phyloP scores from a whole-genome alignment of 23 tunicate species.

The Ciona savignyi region DNA sequence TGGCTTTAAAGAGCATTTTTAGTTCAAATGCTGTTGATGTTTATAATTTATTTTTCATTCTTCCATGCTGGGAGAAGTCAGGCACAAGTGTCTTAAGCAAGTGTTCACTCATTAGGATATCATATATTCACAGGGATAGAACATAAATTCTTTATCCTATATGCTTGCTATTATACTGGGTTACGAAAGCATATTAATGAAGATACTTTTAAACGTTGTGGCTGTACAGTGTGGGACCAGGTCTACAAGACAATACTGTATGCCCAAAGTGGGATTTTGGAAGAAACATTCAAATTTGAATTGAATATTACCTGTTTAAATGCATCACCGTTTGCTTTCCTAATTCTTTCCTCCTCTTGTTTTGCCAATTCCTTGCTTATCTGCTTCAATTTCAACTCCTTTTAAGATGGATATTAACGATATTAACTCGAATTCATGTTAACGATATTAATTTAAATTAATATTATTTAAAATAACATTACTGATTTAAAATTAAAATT shows the following conservation, averaged over 20 bases:
- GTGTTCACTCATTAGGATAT: too few species aligned
- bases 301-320: not conserved
- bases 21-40: too few species aligned
- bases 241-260: not conserved
- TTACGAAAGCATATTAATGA: too few species aligned
- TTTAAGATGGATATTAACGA: not conserved
- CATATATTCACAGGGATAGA: too few species aligned
- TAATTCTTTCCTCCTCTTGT: conserved; percentile 57
- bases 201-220: too few species aligned
- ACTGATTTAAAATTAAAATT: conserved; percentile 5
- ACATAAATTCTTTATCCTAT: too few species aligned
- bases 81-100: too few species aligned
- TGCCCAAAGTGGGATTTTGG: not conserved
- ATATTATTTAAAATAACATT: conserved; percentile 22
- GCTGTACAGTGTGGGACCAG: too few species aligned
- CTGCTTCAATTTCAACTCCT: conserved; percentile 46
- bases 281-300: not conserved
- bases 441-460: not conserved
- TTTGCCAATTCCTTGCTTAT: conserved; percentile 48
- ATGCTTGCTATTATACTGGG: too few species aligned
- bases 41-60: too few species aligned
- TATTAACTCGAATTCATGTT: not conserved
- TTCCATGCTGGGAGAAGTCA: too few species aligned
- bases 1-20: too few species aligned
- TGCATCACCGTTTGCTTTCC: conserved; percentile 26